phyloP scores from a whole-genome alignment of 1,140 invertebrate species.

The Venturia canescens region DNA sequence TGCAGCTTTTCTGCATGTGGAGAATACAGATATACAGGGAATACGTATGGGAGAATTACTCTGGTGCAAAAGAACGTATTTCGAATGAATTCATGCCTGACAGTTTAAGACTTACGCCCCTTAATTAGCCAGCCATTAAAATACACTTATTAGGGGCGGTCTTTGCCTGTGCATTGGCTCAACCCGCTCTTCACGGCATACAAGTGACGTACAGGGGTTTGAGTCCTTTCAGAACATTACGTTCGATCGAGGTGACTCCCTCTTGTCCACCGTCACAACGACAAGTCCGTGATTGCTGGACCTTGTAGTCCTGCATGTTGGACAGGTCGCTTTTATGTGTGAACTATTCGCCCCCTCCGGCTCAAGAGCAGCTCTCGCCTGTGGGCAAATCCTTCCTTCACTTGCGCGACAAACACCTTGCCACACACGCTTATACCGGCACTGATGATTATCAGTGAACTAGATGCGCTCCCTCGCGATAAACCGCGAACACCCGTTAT shows the following conservation, averaged over 20 bases:
- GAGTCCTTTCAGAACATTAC: constrained; percentile 57
- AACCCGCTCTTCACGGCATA: background rate
- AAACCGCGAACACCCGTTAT: constrained; percentile 30
- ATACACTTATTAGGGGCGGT: background rate
- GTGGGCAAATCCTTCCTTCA: constrained; percentile 28
- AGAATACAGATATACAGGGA: background rate
- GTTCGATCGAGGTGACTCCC: constrained; percentile 58
- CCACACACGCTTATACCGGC: background rate
- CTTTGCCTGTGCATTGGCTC: constrained; percentile 19
- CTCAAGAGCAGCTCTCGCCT: constrained; percentile 10
- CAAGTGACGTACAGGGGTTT: constrained; percentile 40
- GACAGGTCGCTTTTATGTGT: constrained; percentile 25
- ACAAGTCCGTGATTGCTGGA: constrained; percentile 24
- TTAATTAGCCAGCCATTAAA: background rate
- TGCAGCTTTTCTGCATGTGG: background rate
- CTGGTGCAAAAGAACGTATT: background rate
- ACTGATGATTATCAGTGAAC: constrained; percentile 44
- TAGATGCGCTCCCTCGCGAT: constrained; percentile 23
- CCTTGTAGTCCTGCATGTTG: constrained; percentile 35
- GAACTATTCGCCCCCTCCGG: background rate
- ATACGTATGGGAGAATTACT: background rate
- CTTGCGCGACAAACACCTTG: background rate
- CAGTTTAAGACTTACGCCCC: background rate
- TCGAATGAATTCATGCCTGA: background rate
- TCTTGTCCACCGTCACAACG: constrained; percentile 30